Evolutionary conservation across 1,140 invertebrate species (phyloP).

Genomic region (Oryzaephilus surinamensis): DNA sequence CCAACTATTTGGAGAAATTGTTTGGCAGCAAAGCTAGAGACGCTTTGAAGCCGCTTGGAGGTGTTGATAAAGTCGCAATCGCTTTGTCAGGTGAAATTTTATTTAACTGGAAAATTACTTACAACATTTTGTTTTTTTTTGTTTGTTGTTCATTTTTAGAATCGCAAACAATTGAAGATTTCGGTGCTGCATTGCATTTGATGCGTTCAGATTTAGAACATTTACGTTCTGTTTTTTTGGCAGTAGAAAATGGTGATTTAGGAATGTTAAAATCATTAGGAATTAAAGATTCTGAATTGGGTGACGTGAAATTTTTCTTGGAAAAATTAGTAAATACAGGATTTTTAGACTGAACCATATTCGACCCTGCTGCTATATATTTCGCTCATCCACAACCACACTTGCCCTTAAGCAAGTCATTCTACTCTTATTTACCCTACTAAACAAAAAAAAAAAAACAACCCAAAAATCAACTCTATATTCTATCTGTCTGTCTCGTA

Average conservation of each 20-base stretch:
- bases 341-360: constrained; percentile 81
- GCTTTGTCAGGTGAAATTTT: constrained; percentile 71
- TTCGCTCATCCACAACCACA: constrained; percentile 34
- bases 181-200: constrained; percentile 74
- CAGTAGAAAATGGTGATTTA: constrained; percentile 90
- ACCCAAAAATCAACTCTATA: no score
- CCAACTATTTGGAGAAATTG: constrained; percentile 91
- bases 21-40: constrained; percentile 90
- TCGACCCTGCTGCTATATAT: constrained; percentile 34
- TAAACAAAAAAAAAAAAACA: constrained; percentile 13
- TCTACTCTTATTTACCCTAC: constrained; percentile 34
- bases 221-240: constrained; percentile 87
- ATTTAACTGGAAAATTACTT: background rate
- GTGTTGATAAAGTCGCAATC: constrained; percentile 88
- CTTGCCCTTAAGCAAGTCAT: constrained; percentile 31
- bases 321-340: constrained; percentile 94
- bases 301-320: constrained; percentile 95
- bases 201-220: constrained; percentile 84
- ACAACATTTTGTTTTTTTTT: background rate
- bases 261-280: constrained; percentile 88
- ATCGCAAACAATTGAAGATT: constrained; percentile 93
- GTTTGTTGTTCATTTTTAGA: constrained; percentile 45
- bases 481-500: constrained; percentile 16
- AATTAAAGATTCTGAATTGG: constrained; percentile 89
- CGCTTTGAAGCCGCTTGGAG: constrained; percentile 78